These are phyloP conservation scores for Copsychus sechellarum DNA, from an alignment of 2,113 vertebrate genomes.

Conservation along the genomic window DNA sequence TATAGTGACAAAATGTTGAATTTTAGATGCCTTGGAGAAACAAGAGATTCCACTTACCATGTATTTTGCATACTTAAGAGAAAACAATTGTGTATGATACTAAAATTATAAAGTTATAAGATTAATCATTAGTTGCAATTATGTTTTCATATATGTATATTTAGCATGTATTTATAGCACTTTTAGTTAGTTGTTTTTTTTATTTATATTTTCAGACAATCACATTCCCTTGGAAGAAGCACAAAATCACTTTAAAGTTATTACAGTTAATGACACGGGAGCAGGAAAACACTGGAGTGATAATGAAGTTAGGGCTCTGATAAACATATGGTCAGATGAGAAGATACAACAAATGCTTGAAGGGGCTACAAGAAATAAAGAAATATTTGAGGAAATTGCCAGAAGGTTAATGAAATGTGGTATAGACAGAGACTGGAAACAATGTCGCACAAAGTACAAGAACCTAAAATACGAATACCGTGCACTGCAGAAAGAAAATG, in stretches of 20 bases:
- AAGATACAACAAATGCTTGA: conserved; percentile 84
- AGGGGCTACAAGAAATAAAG: conserved; percentile 86
- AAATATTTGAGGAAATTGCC: conserved; percentile 88
- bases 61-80: background rate
- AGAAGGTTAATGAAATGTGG: conserved; percentile 80
- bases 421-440: conserved; percentile 89
- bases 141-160: background rate
- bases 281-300: conserved; percentile 85
- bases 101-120: background rate
- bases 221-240: conserved; percentile 52
- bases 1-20: background rate
- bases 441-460: conserved; percentile 88
- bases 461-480: conserved; percentile 90
- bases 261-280: conserved; percentile 80
- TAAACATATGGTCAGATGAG: conserved; percentile 84
- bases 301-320: conserved; percentile 83
- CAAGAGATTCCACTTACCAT: background rate
- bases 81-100: background rate
- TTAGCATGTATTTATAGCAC: background rate
- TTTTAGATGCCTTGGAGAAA: background rate
- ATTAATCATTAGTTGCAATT: background rate
- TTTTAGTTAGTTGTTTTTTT: background rate
- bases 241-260: conserved; percentile 77
- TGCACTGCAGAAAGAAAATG: conserved; percentile 82
- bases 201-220: conserved; percentile 51